A percentile compares a stretch with the other conserved stretches of the same genome.
Conservation (phyloP, 1,140 invertebrate species). For the Drosophila subobscura region DNA sequence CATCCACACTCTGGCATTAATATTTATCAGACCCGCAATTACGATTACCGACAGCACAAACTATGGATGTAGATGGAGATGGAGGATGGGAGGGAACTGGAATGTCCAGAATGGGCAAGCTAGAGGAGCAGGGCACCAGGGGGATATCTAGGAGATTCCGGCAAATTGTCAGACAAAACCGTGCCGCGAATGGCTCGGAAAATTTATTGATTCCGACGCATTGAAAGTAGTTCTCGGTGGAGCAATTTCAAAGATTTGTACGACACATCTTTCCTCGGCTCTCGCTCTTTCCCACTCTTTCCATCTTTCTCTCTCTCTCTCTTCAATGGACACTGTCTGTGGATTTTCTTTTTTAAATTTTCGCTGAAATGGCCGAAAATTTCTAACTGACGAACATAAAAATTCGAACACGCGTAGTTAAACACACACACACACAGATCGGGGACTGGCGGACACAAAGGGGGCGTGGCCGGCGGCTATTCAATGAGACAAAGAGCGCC, state of each 20-base stretch:
- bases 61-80: constrained; percentile 37
- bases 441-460: constrained; percentile 14
- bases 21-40: constrained; percentile 76
- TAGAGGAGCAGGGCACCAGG: background rate
- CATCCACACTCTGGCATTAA: constrained; percentile 54
- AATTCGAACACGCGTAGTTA: constrained; percentile 67
- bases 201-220: constrained; percentile 83
- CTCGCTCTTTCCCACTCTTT: constrained; percentile 7
- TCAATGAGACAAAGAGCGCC: constrained; percentile 75
- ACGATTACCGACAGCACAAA: constrained; percentile 63
- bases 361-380: constrained; percentile 78
- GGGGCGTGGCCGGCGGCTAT: constrained; percentile 56
- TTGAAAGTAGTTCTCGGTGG: constrained; percentile 82
- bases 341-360: constrained; percentile 44
- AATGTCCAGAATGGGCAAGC: background rate
- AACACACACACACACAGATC: constrained; percentile 38
- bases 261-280: constrained; percentile 67
- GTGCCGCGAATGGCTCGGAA: constrained; percentile 55
- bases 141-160: constrained; percentile 54
- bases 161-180: constrained; percentile 71
- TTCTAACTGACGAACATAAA: constrained; percentile 72
- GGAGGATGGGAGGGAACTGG: constrained; percentile 9
- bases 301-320: constrained; percentile 6
- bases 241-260: constrained; percentile 82
- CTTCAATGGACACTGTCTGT: constrained; percentile 1